phyloP scores from a whole-genome alignment of 1,140 invertebrate species.

The Plodia interpunctella region DNA sequence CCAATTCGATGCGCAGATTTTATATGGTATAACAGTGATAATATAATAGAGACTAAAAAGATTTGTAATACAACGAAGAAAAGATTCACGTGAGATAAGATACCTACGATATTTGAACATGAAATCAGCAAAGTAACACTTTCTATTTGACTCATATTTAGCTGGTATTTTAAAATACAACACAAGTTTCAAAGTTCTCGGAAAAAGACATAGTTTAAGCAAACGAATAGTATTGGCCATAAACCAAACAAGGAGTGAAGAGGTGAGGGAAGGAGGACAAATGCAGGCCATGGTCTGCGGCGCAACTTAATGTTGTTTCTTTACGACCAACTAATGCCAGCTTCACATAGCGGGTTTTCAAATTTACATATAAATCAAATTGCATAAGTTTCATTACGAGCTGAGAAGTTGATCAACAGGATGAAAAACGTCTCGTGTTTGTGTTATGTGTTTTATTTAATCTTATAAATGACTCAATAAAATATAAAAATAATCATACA shows the following conservation, averaged over 20 bases:
- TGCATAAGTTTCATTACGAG: background rate
- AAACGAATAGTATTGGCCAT: background rate
- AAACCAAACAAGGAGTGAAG: background rate
- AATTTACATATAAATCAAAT: background rate
- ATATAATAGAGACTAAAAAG: too few species aligned
- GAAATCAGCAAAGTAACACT: background rate
- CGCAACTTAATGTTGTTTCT: slow-evolving; percentile 2
- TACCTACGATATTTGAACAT: background rate
- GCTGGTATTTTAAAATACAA: background rate
- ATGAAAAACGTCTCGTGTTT: too few species aligned
- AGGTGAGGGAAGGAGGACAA: background rate
- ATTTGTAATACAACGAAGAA: too few species aligned
- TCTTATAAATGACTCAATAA: too few species aligned
- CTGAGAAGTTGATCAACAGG: too few species aligned
- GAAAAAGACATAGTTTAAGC: background rate
- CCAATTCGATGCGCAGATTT: background rate
- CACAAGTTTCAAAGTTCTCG: background rate
- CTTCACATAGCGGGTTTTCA: slow-evolving; percentile 2
- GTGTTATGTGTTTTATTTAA: too few species aligned
- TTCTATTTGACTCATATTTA: background rate
- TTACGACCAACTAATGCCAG: background rate
- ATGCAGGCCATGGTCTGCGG: background rate
- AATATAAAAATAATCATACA: too few species aligned
- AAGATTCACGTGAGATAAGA: too few species aligned
- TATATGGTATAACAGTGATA: too few species aligned